Conservation (phyloP, 2,113 vertebrate species). For the Cisticola juncidis region DNA sequence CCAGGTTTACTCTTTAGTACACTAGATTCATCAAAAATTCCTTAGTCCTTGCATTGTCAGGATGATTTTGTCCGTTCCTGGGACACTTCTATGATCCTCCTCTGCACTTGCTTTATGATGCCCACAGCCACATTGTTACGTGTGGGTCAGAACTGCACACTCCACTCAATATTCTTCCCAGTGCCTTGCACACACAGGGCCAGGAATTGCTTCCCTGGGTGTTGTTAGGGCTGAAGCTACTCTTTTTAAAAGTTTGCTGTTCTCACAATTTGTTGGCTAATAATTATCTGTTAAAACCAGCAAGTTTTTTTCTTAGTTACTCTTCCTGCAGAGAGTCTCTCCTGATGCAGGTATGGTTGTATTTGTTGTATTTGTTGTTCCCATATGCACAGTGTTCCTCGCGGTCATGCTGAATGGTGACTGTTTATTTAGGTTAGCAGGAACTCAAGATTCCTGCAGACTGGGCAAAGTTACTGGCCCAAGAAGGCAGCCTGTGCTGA, state of each 20-base stretch:
- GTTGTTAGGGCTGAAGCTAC: neutral
- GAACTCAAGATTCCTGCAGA: neutral
- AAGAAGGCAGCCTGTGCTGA: neutral
- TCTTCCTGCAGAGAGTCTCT: neutral
- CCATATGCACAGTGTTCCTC: neutral
- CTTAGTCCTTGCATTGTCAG: neutral
- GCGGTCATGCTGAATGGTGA: neutral
- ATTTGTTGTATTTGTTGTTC: neutral
- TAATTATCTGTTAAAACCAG: neutral
- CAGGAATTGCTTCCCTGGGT: neutral
- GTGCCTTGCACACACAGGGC: neutral
- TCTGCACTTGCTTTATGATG: neutral
- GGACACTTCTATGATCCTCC: neutral
- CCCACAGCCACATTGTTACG: neutral
- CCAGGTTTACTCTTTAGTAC: neutral
- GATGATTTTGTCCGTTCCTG: neutral
- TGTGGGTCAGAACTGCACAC: neutral
- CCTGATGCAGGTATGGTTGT: neutral
- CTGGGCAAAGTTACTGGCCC: neutral
- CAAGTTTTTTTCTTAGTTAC: neutral
- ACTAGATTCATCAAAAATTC: neutral
- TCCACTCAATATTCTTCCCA: neutral
- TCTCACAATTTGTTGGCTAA: neutral
- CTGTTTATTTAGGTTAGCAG: neutral
- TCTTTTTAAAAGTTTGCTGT: neutral